Evolutionary conservation across 2,113 vertebrate species (phyloP).

Genomic region (Heterocephalus glaber): DNA sequence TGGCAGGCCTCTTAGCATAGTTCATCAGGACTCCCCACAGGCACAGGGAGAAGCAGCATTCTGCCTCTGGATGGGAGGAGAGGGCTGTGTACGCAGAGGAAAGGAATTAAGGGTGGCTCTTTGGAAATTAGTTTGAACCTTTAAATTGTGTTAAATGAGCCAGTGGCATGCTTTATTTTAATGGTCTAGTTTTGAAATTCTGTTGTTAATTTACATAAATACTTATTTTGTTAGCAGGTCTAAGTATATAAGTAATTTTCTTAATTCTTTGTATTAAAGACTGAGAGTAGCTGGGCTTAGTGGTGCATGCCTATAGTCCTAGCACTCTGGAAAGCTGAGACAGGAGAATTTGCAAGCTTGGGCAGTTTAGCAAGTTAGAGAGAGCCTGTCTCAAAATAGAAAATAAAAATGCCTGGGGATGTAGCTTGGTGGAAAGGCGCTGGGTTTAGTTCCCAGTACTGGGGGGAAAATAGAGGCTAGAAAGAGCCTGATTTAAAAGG

Average conservation of each 20-base stretch:
- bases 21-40: neutral
- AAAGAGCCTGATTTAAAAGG: neutral
- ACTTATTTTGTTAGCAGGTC: neutral
- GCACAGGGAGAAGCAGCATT: neutral
- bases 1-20: neutral
- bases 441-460: neutral
- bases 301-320: neutral
- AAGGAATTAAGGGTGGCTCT: neutral
- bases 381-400: neutral
- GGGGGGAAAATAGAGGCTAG: neutral
- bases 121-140: conserved; percentile 2
- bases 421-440: neutral
- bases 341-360: neutral
- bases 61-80: neutral
- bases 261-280: neutral
- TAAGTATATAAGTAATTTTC: neutral
- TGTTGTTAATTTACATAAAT: neutral
- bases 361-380: neutral
- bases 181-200: conserved; percentile 3
- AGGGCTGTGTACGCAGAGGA: neutral
- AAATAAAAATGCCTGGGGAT: neutral
- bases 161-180: neutral
- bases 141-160: neutral
- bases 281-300: neutral
- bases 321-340: neutral